Conservation (phyloP, 2,888 invertebrate species). For the Rhingia rostrata region DNA sequence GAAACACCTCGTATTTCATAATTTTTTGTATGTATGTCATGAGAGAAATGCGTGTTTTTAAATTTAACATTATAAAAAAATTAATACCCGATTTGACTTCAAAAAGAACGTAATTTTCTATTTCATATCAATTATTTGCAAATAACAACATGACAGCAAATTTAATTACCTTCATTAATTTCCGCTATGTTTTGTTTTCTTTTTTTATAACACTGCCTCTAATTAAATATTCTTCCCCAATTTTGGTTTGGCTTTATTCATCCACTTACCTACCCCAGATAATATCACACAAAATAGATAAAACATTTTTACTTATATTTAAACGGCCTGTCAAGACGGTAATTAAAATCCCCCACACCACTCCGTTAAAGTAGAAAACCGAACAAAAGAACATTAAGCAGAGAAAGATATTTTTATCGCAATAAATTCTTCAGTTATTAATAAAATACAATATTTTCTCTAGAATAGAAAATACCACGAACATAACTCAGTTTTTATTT, state of each 20-base stretch:
- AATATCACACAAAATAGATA: constrained; percentile 27
- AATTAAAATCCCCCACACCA: constrained; percentile 57
- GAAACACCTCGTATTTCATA: too few species aligned
- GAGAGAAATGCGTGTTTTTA: too few species aligned
- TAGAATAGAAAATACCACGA: constrained; percentile 57
- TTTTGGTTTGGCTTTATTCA: constrained; percentile 2
- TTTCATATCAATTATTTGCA: constrained; percentile 5
- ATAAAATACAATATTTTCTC: constrained; percentile 55
- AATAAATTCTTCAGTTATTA: constrained; percentile 72
- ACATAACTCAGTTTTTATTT: constrained; percentile 73
- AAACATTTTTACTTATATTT: constrained; percentile 40
- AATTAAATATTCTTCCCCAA: constrained; percentile 50
- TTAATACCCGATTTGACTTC: too few species aligned
- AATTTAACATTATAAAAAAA: too few species aligned
- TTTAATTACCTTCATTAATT: constrained; percentile 62
- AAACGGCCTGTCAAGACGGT: constrained; percentile 59
- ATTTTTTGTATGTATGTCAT: too few species aligned
- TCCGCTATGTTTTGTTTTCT: constrained; percentile 27
- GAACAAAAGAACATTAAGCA: neutral
- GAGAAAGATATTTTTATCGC: constrained; percentile 41
- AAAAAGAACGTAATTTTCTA: constrained; percentile 1
- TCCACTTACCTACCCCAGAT: constrained; percentile 12
- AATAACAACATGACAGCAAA: constrained; percentile 11
- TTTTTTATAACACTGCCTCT: constrained; percentile 31
- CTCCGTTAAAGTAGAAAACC: neutral